These are phyloP conservation scores for Pseudonaja textilis DNA, from an alignment of 2,113 vertebrate species.

Conservation along the genomic window DNA sequence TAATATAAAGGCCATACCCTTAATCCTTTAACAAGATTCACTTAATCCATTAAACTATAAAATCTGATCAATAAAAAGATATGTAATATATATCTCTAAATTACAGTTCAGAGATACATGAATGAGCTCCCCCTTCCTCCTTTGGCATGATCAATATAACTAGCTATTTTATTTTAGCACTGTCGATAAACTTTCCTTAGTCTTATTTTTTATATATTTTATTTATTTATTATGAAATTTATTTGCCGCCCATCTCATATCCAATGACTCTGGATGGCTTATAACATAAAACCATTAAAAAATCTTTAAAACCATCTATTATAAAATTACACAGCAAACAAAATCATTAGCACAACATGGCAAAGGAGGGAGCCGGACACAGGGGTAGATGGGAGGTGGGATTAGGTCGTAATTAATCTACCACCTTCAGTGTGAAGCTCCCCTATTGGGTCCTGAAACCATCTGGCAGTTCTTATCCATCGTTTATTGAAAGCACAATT, in stretches of 20 bases:
- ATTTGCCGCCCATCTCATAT: not conserved
- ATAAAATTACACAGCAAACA: not conserved
- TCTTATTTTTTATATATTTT: not conserved
- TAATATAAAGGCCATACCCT: not conserved
- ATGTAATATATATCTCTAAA: not conserved
- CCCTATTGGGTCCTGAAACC: not conserved
- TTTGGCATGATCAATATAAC: not conserved
- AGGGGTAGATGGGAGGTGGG: not conserved
- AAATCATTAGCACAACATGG: not conserved
- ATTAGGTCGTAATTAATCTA: not conserved
- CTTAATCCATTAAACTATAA: not conserved
- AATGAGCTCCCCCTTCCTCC: not conserved
- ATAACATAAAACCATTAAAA: not conserved
- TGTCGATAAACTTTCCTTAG: not conserved
- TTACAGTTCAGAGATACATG: not conserved
- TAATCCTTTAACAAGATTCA: not conserved
- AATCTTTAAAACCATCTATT: not conserved
- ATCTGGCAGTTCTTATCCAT: not conserved
- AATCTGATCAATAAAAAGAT: not conserved
- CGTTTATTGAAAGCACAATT: not conserved
- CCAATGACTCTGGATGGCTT: not conserved
- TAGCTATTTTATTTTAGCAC: not conserved
- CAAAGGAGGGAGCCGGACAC: not conserved
- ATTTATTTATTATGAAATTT: not conserved
- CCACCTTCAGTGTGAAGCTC: not conserved